Evolutionary conservation across 2,888 invertebrate species (phyloP).

Genomic region (Odontocerum albicorne): DNA sequence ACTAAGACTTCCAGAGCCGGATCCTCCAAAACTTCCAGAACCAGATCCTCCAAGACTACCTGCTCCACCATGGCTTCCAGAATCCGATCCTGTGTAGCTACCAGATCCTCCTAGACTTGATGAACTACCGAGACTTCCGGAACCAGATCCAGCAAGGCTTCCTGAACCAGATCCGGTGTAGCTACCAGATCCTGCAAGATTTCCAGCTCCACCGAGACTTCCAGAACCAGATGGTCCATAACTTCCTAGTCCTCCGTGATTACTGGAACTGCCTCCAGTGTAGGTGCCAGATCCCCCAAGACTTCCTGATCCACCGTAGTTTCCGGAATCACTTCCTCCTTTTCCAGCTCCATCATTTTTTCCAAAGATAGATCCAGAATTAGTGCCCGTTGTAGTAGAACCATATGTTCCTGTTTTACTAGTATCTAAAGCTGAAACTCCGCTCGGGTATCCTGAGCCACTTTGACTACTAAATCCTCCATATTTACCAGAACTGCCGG

Average conservation of each 20-base stretch:
- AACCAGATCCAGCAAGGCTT: conserved; percentile 31
- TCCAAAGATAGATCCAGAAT: neutral
- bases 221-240: conserved; percentile 11
- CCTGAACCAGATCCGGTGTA: conserved; percentile 3
- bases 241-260: conserved; percentile 26
- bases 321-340: conserved; percentile 2
- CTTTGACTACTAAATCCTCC: too few species aligned
- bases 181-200: conserved; percentile 10
- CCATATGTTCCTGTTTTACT: too few species aligned
- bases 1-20: too few species aligned
- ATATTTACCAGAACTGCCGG: too few species aligned
- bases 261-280: neutral
- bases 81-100: neutral
- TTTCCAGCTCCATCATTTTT: neutral
- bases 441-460: too few species aligned
- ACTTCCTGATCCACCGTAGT: conserved; percentile 12
- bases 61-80: conserved; percentile 13
- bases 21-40: conserved; percentile 42
- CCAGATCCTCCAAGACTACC: conserved; percentile 4
- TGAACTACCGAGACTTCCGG: conserved; percentile 41
- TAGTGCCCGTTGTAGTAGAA: too few species aligned
- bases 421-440: too few species aligned
- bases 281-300: neutral
- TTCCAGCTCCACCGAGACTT: conserved; percentile 20
- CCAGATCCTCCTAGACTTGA: conserved; percentile 41